Evolutionary conservation across 53 echinoderm and acorn worm species (phyloP), one percentile per base, ranked within the genome.

Genomic region (Paracentrotus lividus): DNA sequence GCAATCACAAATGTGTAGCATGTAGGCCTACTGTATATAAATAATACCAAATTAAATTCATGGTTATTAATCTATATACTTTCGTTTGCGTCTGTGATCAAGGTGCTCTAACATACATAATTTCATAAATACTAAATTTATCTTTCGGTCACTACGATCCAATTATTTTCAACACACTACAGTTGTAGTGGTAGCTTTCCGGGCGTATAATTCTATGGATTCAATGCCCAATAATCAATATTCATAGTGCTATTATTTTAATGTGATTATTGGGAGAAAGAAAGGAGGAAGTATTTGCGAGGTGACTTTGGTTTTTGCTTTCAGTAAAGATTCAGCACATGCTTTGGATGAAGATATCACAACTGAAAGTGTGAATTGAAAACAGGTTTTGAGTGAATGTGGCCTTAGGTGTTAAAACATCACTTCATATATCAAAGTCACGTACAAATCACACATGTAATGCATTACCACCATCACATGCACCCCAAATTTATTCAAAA

Each of bases 351-450:
- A 72, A 72, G 40, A 32, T 26, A 32, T 40, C 72, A 20, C 32
- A 4, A 72, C 20, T 18, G 32, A 3, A 72, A 40, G 36, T 72
- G 72, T 32, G 32, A 72, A 72, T 72, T 18, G 40, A 72, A 36
- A 72, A 72, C 72, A 72, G 40, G 36, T 72, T 72, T 38, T 5
- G 72, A 36, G 40, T 38, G 72, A 72, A 72, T 72, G 36, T 40
- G 36, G 40, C 40, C 40, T 40, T 16, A 72, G 72, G 72, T 72
- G 72, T 40, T 72, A 72, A 72, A 40, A 72, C 36, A 72, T 21
- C 72, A 40, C 36, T 72, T 72, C 72, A 72, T 40, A n/a, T n/a
- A 38, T 16, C 16, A 72, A 40, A 72, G 72, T 72, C 72, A 72
- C 72, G 72, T 72, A 36, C 36, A 40, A 40, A 72, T 20, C 36